phyloP scores from a whole-genome alignment of 2,888 invertebrate species.

The Sarcophaga subvicina region DNA sequence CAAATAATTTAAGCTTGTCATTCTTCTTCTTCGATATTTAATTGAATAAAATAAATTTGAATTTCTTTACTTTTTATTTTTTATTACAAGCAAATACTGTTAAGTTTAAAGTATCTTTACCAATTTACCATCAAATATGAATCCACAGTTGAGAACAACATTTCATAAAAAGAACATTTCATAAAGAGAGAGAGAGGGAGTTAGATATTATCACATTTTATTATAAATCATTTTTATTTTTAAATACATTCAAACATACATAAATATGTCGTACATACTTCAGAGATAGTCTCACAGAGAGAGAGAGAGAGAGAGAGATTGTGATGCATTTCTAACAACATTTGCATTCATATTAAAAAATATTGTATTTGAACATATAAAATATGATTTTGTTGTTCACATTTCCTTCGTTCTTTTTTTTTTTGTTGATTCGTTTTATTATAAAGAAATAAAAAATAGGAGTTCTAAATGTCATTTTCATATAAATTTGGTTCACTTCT shows the following conservation, averaged over 20 bases:
- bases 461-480: conserved; percentile 42
- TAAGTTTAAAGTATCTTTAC: no score
- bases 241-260: neutral
- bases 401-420: neutral
- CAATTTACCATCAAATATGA: no score
- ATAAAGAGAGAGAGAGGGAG: conserved; percentile 8
- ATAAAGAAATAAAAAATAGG: neutral
- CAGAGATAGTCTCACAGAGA: neutral
- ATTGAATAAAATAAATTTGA: no score
- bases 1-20: no score
- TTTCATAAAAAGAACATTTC: neutral
- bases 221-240: conserved; percentile 59
- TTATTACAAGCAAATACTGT: no score
- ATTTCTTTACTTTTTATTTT: no score
- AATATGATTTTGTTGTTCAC: conserved; percentile 41
- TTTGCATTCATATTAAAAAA: conserved; percentile 66
- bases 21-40: no score
- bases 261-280: neutral
- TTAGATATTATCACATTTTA: conserved; percentile 49
- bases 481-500: conserved; percentile 32
- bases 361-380: conserved; percentile 60
- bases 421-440: neutral
- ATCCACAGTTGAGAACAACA: no score
- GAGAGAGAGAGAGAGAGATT: no score
- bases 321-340: conserved; percentile 48